A percentile compares a stretch with the other conserved stretches of the same genome.
Evolutionary conservation across 2,888 invertebrate species (phyloP).

Genomic region (Smittia sp.): DNA sequence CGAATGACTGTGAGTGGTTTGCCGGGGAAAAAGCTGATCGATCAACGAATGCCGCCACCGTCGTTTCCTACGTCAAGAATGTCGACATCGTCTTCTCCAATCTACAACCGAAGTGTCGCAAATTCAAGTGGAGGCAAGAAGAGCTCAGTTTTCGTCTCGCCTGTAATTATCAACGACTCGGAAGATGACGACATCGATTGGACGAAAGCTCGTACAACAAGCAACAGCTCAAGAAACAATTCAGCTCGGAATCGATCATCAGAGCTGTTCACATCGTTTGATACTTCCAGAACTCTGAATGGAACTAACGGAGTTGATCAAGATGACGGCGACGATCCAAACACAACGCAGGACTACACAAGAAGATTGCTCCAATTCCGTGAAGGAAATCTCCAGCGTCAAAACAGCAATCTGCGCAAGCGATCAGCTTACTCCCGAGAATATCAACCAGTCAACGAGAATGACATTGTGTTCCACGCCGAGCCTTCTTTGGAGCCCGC

Average conservation of each 20-base stretch:
- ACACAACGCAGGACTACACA: slow-evolving; percentile 70
- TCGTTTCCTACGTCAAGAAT: background rate
- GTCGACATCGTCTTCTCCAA: background rate
- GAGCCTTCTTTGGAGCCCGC: slow-evolving; percentile 43
- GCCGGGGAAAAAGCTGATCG: background rate
- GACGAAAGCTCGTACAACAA: background rate
- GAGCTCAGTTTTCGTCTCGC: slow-evolving; percentile 26
- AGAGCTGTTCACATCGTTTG: background rate
- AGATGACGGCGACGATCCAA: slow-evolving; percentile 60
- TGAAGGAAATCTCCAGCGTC: slow-evolving; percentile 45
- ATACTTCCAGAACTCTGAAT: background rate
- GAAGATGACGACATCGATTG: slow-evolving; percentile 35
- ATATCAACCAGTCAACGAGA: slow-evolving; percentile 42
- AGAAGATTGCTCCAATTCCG: slow-evolving; percentile 52
- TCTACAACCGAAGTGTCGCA: background rate
- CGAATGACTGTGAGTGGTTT: slow-evolving; percentile 23
- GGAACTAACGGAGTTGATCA: slow-evolving; percentile 45
- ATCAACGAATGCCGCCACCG: slow-evolving; percentile 1
- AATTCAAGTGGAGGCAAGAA: background rate
- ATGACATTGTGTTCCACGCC: slow-evolving; percentile 39
- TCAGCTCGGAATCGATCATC: background rate
- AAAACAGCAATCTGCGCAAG: slow-evolving; percentile 47
- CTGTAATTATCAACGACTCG: slow-evolving; percentile 40
- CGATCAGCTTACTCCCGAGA: slow-evolving; percentile 53
- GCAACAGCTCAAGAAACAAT: background rate